Evolutionary conservation across 2,797 vertebrate species (phyloP).

Genomic region (Gymnothorax reevesii): DNA sequence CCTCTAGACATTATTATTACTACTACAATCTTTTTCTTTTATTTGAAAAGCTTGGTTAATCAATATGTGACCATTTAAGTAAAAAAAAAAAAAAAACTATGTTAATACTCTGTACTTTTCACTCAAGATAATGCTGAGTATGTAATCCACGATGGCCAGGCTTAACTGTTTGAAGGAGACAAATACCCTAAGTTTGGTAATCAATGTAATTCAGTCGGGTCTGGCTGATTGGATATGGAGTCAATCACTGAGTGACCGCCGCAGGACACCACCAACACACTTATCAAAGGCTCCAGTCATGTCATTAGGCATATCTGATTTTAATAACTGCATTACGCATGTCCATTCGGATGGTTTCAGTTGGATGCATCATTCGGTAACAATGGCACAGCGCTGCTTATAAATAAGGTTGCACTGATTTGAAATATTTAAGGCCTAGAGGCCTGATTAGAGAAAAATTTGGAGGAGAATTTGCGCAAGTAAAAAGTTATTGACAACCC

Average conservation of each 20-base stretch:
- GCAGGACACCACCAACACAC: not conserved
- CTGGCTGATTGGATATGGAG: not conserved
- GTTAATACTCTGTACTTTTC: not conserved
- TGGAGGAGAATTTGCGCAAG: not conserved
- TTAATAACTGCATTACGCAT: not conserved
- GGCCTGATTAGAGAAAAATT: not conserved
- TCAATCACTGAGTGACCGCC: not conserved
- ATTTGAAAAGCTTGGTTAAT: not conserved
- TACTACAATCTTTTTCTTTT: too few relatives aligned
- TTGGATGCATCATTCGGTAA: not conserved
- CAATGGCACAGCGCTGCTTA: not conserved
- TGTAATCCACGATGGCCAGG: not conserved
- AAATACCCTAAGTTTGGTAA: not conserved
- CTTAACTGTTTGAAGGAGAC: not conserved
- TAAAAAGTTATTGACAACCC: not conserved
- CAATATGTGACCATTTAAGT: not conserved
- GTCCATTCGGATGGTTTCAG: not conserved
- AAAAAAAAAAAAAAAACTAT: not conserved
- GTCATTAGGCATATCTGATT: too few relatives aligned
- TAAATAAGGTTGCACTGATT: not conserved
- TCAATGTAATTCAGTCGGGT: conserved; percentile 9
- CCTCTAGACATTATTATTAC: too few relatives aligned
- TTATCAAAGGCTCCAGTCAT: not conserved
- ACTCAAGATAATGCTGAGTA: not conserved
- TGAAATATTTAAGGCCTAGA: not conserved